A percentile compares a stretch with the other conserved stretches of the same genome.
Evolutionary conservation across 1,140 invertebrate species (phyloP).

Genomic region (Drosophila insularis): DNA sequence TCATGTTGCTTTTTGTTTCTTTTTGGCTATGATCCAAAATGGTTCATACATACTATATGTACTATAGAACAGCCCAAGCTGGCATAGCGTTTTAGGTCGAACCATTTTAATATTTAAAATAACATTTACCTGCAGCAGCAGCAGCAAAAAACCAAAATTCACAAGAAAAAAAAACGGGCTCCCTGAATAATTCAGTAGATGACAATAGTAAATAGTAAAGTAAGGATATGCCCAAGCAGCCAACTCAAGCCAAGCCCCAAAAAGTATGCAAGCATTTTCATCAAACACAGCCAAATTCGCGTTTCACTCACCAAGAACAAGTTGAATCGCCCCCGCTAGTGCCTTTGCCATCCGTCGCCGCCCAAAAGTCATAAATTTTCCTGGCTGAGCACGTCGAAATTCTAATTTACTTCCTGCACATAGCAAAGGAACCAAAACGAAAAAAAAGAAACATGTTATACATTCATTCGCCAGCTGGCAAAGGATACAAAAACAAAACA

Average conservation of each 20-base stretch:
- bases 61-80: not conserved
- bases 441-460: not conserved
- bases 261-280: conserved; percentile 42
- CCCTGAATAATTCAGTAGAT: conserved; percentile 42
- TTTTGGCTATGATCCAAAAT: conserved; percentile 43
- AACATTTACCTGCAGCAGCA: conserved; percentile 41
- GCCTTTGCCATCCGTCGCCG: not conserved
- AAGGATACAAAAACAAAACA: conserved; percentile 31
- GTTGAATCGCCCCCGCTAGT: not conserved
- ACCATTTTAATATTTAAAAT: conserved; percentile 72
- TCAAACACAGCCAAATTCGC: conserved; percentile 34
- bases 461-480: conserved; percentile 3
- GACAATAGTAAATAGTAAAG: conserved; percentile 37
- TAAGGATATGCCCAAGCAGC: conserved; percentile 4
- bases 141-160: not conserved
- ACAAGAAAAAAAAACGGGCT: conserved; percentile 6
- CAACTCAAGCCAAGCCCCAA: not conserved
- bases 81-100: conserved; percentile 23
- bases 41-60: conserved; percentile 13
- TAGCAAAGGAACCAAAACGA: conserved; percentile 3
- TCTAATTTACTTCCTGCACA: conserved; percentile 57
- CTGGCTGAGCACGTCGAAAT: conserved; percentile 60
- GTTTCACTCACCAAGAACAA: conserved; percentile 18
- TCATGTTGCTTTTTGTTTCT: not conserved
- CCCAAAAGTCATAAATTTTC: conserved; percentile 61